A percentile compares a stretch with the other conserved stretches of the same genome.
phyloP scores from a whole-genome alignment of 2,113 vertebrate species.

The Dromaius novaehollandiae region DNA sequence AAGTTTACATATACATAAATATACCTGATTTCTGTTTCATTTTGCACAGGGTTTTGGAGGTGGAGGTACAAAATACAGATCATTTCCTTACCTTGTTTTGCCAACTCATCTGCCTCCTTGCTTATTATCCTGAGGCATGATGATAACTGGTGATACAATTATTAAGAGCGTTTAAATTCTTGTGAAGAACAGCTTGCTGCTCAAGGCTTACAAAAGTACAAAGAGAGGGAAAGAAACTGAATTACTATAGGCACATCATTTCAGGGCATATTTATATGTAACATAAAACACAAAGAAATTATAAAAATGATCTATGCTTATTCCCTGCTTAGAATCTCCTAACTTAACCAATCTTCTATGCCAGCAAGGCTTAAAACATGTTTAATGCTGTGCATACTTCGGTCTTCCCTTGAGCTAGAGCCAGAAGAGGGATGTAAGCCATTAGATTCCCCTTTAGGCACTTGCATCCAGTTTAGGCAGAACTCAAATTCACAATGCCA shows the following conservation, averaged over 20 bases:
- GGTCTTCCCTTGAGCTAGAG: not conserved
- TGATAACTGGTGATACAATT: not conserved
- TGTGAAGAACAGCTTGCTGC: not conserved
- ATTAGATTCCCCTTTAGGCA: not conserved
- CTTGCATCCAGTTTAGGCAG: not conserved
- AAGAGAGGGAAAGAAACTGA: not conserved
- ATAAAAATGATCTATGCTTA: not conserved
- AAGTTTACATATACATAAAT: not conserved
- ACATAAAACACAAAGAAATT: not conserved
- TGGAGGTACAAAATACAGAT: not conserved
- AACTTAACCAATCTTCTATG: not conserved
- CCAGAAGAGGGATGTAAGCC: not conserved
- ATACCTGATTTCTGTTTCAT: not conserved
- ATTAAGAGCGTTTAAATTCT: not conserved
- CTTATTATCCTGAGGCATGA: not conserved
- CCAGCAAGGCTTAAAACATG: fast-evolving
- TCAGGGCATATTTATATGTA: not conserved
- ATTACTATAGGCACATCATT: not conserved
- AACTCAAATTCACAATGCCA: not conserved
- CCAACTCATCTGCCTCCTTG: not conserved
- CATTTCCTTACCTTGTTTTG: not conserved
- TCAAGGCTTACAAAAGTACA: not conserved
- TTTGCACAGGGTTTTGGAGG: not conserved
- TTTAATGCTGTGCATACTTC: not conserved
- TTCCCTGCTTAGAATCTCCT: not conserved